phyloP scores from a whole-genome alignment of 2,113 vertebrate genomes.

The Progne subis region DNA sequence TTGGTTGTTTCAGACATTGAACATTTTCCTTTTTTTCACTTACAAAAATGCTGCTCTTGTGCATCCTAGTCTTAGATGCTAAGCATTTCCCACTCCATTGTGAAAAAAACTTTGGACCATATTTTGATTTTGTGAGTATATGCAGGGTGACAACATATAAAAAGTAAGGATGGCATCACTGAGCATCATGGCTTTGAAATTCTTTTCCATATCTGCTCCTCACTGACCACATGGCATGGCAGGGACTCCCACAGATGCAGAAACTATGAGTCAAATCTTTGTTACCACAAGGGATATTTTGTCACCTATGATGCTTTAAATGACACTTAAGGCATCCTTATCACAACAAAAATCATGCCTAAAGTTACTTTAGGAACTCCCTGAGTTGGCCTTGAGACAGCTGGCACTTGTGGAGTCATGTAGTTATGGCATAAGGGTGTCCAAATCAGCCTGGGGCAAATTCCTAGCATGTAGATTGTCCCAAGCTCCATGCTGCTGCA shows the following conservation, averaged over 20 bases:
- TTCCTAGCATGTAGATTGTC: background rate
- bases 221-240: background rate
- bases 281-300: background rate
- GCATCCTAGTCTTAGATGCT: background rate
- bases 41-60: background rate
- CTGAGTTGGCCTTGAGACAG: background rate
- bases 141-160: background rate
- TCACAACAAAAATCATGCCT: background rate
- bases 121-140: background rate
- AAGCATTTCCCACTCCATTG: background rate
- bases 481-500: background rate
- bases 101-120: background rate
- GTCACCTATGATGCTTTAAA: background rate
- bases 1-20: background rate
- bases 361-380: background rate
- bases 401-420: background rate
- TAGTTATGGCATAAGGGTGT: background rate
- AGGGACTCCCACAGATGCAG: background rate
- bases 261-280: background rate
- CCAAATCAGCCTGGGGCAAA: background rate
- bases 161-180: background rate
- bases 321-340: background rate
- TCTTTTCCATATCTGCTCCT: background rate
- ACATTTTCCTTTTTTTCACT: background rate
- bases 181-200: background rate